A percentile compares a stretch with the other conserved stretches of the same genome.
Conservation (phyloP, 2,888 invertebrate genomes). For the Lamellibrachia columna region DNA sequence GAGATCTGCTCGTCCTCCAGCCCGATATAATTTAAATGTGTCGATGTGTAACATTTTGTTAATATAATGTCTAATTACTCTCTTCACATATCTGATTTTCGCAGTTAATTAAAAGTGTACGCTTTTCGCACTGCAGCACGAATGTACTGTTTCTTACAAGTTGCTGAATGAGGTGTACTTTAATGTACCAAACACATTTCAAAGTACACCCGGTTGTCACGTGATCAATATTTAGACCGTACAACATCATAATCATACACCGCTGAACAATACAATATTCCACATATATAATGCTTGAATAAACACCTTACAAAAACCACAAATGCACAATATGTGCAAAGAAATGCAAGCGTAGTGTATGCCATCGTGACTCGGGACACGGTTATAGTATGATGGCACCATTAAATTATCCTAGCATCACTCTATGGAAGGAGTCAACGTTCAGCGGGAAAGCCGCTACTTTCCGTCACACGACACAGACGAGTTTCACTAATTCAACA, state of each 20-base stretch:
- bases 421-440: neutral
- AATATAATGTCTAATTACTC: neutral
- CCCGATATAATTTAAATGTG: neutral
- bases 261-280: neutral
- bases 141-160: neutral
- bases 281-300: neutral
- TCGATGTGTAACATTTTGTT: neutral
- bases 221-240: neutral
- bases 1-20: constrained; percentile 12
- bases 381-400: neutral
- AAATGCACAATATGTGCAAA: neutral
- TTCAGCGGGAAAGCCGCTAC: neutral
- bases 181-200: neutral
- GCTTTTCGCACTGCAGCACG: neutral
- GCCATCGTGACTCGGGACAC: neutral
- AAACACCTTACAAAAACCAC: neutral
- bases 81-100: neutral
- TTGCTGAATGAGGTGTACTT: neutral
- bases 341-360: neutral
- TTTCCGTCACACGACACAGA: neutral
- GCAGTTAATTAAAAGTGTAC: neutral
- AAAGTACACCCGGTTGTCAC: no score
- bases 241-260: neutral
- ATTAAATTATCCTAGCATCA: neutral
- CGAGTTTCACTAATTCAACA: no score